Conservation (phyloP, 1,140 invertebrate species). For the Lerema accius region DNA sequence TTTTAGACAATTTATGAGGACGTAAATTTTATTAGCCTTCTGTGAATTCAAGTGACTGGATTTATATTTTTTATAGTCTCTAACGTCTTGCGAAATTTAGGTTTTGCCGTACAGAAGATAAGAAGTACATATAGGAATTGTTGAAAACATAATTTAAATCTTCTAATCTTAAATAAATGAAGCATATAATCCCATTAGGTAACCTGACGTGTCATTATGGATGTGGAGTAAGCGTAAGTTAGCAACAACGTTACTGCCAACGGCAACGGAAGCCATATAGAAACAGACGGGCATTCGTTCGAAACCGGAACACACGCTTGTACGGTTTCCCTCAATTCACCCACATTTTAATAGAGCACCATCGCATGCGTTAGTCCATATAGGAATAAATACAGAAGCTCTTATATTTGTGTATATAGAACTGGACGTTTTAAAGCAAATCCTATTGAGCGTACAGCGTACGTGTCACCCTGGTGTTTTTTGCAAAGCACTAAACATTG, state of each 20-base stretch:
- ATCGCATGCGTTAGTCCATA: conserved; percentile 21
- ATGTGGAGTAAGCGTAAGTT: conserved; percentile 40
- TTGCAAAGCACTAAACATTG: conserved; percentile 27
- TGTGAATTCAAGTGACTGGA: no score
- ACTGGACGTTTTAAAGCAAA: conserved; percentile 15
- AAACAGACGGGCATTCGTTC: conserved; percentile 49
- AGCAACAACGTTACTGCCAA: conserved; percentile 49
- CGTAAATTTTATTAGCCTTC: no score
- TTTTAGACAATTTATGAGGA: no score
- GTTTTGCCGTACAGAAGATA: no score
- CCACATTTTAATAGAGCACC: conserved; percentile 49
- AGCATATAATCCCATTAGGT: conserved; percentile 3
- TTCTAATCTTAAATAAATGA: background rate
- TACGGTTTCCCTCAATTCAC: conserved; percentile 70
- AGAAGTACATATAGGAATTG: no score
- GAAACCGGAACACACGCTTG: conserved; percentile 74
- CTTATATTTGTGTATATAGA: conserved; percentile 7
- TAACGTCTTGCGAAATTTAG: no score
- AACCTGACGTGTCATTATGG: conserved; percentile 2
- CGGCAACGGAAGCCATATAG: conserved; percentile 63
- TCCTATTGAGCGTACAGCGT: conserved; percentile 30
- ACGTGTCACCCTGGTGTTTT: conserved; percentile 18
- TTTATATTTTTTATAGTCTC: no score
- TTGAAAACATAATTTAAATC: no score
- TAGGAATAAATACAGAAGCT: no score